These are phyloP conservation scores for Haliaeetus vocifer DNA, from an alignment of 2,797 vertebrate species.

Conservation along the genomic window DNA sequence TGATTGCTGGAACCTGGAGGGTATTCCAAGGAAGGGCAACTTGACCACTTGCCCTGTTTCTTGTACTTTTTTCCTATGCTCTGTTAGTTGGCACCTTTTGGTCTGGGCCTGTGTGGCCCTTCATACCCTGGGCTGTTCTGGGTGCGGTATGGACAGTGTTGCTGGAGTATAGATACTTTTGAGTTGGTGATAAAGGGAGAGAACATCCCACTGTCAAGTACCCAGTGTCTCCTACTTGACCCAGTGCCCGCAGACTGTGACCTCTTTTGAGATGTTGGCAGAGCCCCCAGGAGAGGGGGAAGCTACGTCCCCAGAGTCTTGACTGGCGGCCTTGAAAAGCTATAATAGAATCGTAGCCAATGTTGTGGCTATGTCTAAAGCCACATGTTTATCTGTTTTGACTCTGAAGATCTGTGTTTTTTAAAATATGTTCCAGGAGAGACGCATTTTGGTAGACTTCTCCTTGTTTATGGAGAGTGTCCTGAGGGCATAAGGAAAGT, in stretches of 20 bases:
- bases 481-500: background rate
- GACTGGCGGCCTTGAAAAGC: background rate
- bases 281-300: background rate
- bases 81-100: background rate
- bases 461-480: background rate
- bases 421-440: background rate
- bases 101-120: background rate
- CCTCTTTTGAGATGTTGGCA: background rate
- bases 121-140: background rate
- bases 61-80: background rate
- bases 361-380: conserved; percentile 36
- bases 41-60: background rate
- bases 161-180: background rate
- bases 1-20: background rate
- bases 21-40: background rate
- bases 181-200: background rate
- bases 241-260: background rate
- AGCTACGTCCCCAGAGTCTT: background rate
- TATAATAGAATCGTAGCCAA: accelerated
- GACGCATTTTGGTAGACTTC: background rate
- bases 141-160: background rate
- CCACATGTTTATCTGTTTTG: background rate
- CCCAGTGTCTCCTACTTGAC: background rate
- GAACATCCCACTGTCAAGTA: background rate
- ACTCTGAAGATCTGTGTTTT: background rate